Conservation (phyloP, 2,888 invertebrate genomes). For the Aporophyla lueneburgensis region DNA sequence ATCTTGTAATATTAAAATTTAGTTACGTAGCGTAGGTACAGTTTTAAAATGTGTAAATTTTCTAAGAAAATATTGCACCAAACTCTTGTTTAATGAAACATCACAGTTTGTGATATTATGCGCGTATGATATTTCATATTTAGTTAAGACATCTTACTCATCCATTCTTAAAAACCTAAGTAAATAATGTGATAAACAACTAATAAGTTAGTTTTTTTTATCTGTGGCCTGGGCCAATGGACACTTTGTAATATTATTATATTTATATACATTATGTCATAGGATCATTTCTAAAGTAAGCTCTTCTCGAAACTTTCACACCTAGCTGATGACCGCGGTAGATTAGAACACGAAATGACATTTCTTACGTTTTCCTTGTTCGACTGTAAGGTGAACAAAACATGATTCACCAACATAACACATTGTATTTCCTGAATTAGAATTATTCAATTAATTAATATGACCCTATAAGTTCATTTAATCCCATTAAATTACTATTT, state of each 20-base stretch:
- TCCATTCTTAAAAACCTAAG: background rate
- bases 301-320: no score
- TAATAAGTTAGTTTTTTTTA: background rate
- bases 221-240: background rate
- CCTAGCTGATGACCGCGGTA: no score
- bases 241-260: background rate
- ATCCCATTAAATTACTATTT: no score
- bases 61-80: constrained; percentile 35
- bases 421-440: no score
- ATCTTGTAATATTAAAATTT: background rate
- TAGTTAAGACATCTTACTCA: background rate
- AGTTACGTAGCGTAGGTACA: background rate
- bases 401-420: no score
- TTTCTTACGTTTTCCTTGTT: no score
- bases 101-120: background rate
- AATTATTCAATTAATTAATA: no score
- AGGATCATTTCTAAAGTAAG: no score
- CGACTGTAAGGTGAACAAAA: no score
- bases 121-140: background rate
- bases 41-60: constrained; percentile 17
- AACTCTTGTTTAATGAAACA: background rate
- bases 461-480: no score
- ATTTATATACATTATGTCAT: background rate
- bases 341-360: no score
- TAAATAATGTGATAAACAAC: background rate